A percentile compares a stretch with the other conserved stretches of the same genome.
Evolutionary conservation across 2,888 invertebrate species (phyloP).

Genomic region (Aspidiotus destructor): DNA sequence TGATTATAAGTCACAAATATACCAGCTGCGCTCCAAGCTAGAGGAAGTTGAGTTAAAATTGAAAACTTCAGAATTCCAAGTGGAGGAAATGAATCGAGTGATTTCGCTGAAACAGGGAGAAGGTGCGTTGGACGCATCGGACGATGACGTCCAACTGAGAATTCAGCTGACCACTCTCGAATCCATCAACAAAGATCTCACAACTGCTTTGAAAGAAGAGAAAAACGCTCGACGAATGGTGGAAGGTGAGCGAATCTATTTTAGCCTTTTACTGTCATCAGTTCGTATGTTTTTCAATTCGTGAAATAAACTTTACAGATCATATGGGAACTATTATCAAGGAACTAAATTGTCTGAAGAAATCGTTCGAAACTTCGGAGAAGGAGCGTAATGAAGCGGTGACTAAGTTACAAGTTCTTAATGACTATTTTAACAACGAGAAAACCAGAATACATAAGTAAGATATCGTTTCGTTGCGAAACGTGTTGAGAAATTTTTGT

Average conservation of each 20-base stretch:
- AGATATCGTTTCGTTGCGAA: conserved; percentile 39
- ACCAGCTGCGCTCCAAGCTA: conserved; percentile 15
- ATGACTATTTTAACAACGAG: conserved; percentile 82
- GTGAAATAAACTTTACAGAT: neutral
- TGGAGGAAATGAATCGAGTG: conserved; percentile 16
- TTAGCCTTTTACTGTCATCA: neutral
- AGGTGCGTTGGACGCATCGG: neutral
- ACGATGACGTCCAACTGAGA: conserved; percentile 13
- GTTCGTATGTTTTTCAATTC: too few species aligned
- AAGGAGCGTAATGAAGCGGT: conserved; percentile 21
- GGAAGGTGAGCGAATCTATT: conserved; percentile 6
- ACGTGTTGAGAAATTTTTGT: neutral
- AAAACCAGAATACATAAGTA: conserved; percentile 80
- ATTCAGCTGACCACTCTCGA: conserved; percentile 18
- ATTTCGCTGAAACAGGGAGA: conserved; percentile 7
- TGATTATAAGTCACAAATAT: conserved; percentile 24
- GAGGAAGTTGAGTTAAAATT: conserved; percentile 22
- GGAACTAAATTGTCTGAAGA: conserved; percentile 12
- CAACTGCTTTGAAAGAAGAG: conserved; percentile 11
- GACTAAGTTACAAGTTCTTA: conserved; percentile 65
- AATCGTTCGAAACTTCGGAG: conserved; percentile 16
- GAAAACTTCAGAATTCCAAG: conserved; percentile 17
- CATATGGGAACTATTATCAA: conserved; percentile 15
- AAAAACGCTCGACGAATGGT: conserved; percentile 20
- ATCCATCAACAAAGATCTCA: conserved; percentile 17